Conservation (phyloP, 2,113 vertebrate genomes). For the Hiodon alosoides region DNA sequence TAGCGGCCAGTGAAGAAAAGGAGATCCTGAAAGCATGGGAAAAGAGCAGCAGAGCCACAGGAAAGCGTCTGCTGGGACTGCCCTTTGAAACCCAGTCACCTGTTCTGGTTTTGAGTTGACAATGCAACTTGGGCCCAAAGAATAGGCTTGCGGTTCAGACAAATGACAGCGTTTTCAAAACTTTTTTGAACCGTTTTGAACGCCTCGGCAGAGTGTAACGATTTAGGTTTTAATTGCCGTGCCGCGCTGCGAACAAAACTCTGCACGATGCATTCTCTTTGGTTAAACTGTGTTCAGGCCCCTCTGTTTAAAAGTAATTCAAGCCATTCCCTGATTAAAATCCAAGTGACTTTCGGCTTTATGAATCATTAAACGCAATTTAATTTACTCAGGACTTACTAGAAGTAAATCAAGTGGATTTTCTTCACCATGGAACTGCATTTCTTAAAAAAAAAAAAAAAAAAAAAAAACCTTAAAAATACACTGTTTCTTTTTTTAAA, state of each 20-base stretch:
- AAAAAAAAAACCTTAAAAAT: too few species aligned
- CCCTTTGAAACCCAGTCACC: conserved; percentile 2
- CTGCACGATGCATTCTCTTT: too few species aligned
- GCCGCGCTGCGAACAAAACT: too few species aligned
- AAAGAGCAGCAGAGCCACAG: conserved; percentile 43
- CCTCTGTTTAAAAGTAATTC: too few species aligned
- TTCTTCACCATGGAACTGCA: too few species aligned
- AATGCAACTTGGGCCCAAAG: conserved; percentile 2
- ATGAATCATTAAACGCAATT: conserved; percentile 60
- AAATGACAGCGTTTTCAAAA: background rate
- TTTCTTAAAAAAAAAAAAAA: too few species aligned
- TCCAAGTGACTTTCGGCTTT: conserved; percentile 26
- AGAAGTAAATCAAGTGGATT: too few species aligned
- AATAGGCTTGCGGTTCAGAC: background rate
- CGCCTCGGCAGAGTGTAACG: background rate
- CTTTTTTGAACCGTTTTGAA: background rate
- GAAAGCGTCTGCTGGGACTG: conserved; percentile 22
- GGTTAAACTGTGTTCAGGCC: too few species aligned
- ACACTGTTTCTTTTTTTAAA: too few species aligned
- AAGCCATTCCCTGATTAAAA: too few species aligned
- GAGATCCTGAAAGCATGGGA: conserved; percentile 48
- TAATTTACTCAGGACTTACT: conserved; percentile 20
- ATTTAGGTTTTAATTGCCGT: background rate
- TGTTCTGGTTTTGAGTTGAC: background rate
- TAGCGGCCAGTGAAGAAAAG: background rate